Base-by-base conservation (phyloP, 2,797 vertebrate genomes). In the Podarcis lilfordi region DNA sequence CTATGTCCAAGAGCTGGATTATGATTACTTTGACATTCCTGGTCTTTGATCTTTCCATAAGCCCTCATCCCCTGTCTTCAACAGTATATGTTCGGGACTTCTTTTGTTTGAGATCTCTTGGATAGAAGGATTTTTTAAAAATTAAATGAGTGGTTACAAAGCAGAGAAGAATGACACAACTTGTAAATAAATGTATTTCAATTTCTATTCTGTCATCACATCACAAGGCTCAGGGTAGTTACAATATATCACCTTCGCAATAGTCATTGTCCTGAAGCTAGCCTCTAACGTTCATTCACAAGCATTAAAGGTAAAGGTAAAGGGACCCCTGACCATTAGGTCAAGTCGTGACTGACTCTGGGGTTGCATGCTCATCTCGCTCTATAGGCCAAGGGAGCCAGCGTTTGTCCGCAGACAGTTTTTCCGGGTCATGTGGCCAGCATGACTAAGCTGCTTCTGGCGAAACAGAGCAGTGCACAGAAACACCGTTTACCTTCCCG, bases 1-100 rank as follows among this genome's bases (percentile, higher is more conserved):
- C 81, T 40, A 45, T 75, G 86, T 86, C 86, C 90, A 93, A 94
- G 92, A 89, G 81, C 86, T 91, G 86, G 84, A 95, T 95, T 96
- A 95, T 88, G 94, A 93, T 93, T 90, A 92, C 82, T 94, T 86
- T 40, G 82, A 72, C 72, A 88, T 88, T 90, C 37, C 75, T 75
- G 61, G 13, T 86, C 88, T 91, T 80, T 89, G 92, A 96, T 89
- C 79, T 91, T 66, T 68, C n/a, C 19, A 75, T 93, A 95, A 92
- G 32, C 83, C 82, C 37, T 94, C 66, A 94, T 91, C 61, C 59
- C 88, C 86, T 77, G 9, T 81, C 89, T 92, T 69, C 89, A 85
- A 84, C 77, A 84, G 43, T 5, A 37, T 50, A 90, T 50, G 27
- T 15, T 89, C 89, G 89, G 77, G 89, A 89, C 85, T 32, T 27